Evolutionary conservation across 2,888 invertebrate species (phyloP), one percentile per base, ranked within the genome.

Genomic region (Malthinus seriepunctatus): DNA sequence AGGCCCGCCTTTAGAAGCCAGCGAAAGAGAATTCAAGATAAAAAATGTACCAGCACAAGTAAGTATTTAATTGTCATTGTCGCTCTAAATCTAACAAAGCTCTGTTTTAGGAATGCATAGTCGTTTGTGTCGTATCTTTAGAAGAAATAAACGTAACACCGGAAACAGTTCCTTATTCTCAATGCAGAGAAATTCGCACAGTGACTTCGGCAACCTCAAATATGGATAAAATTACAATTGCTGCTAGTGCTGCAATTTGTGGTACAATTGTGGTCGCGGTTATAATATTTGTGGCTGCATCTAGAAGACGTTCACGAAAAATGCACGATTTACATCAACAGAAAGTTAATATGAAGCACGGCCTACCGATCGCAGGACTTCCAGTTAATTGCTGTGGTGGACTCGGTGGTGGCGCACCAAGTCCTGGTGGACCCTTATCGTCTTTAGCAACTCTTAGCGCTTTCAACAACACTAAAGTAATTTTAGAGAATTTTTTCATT

Each of bases 161-260:
- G 34, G 91, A 92, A 70, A 89, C 87, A 65, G 92, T 93, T 62
- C 93, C 92, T 47, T 91, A 89, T 79, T 84, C 84, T 61, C 95
- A 93, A 79, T 95, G 95, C 73, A 86, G 92, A 51, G 95, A 95
- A 80, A 91, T 95, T 55, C 87, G 94, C 63, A 94, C 93, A 2
- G 90, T 90, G 46, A 86, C 89, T 46, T 88, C 91, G 11, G 88
- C 90, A 45, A 88, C 91, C 51, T 90, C 92, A 54, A 92, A 93
- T 80, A 93, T 95, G 91, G 95, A 95, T 81, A 95, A 94, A 79
- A 93, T 95, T 73, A 95, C 95, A 51, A 95, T 95, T 72, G 94
- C 92, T 15, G 94, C 94, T 3, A 93, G 93, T 73, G 94, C 94
- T 12, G 94, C 94, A 56, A 95, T 95, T 73, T 95, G 95, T 78